phyloP scores from a whole-genome alignment of 2,888 invertebrate species.

The Cetonia aurata region DNA sequence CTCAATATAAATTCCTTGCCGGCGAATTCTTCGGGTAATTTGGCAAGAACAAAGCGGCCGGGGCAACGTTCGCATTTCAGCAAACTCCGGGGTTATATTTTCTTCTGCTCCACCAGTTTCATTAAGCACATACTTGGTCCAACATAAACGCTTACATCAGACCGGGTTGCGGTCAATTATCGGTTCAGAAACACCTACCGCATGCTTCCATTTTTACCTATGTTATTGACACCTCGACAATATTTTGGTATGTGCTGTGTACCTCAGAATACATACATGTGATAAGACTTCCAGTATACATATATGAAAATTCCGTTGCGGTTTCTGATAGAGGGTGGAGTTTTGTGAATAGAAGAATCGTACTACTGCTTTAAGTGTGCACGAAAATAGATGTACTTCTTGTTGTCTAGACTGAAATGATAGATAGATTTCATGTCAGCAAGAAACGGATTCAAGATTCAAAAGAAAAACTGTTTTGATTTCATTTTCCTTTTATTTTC shows the following conservation, averaged over 20 bases:
- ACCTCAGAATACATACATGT: neutral
- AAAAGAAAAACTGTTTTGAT: no score
- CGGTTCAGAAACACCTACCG: slow-evolving; percentile 14
- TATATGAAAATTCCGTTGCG: slow-evolving; percentile 31
- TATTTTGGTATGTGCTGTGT: neutral
- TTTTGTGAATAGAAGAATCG: no score
- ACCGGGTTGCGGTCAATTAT: slow-evolving; percentile 30
- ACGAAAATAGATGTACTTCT: no score
- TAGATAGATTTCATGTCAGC: no score
- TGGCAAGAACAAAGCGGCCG: slow-evolving; percentile 30
- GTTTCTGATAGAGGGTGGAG: neutral
- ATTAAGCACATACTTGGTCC: slow-evolving; percentile 33
- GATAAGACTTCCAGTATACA: neutral
- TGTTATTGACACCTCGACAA: slow-evolving; percentile 10
- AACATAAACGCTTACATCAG: slow-evolving; percentile 37
- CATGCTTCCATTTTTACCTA: slow-evolving; percentile 17
- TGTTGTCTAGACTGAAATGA: no score
- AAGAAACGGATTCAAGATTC: no score
- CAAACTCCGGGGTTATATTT: slow-evolving; percentile 1
- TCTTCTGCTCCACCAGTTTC: slow-evolving; percentile 15
- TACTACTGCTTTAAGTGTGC: no score
- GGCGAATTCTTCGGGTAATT: slow-evolving; percentile 35
- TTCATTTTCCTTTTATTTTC: no score
- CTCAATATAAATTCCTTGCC: slow-evolving; percentile 34
- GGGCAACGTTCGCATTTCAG: slow-evolving; percentile 1